These are phyloP conservation scores for Brachyhypopomus gauderio DNA, from an alignment of 2,113 vertebrate genomes.

Conservation along the genomic window DNA sequence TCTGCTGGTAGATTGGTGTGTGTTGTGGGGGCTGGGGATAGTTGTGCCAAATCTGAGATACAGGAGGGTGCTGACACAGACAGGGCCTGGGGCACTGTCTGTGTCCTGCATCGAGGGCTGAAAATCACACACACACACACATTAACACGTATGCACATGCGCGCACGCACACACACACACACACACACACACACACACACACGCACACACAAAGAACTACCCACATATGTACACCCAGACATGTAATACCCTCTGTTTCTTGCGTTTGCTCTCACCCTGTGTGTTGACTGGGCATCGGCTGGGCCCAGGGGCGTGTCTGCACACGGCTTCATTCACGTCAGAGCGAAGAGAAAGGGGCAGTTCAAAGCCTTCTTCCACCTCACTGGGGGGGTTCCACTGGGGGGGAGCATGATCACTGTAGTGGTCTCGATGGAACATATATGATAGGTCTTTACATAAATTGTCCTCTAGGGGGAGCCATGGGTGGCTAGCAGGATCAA, in stretches of 20 bases:
- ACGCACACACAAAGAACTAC: background rate
- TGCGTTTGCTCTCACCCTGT: background rate
- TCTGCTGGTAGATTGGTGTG: background rate
- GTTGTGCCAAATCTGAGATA: background rate
- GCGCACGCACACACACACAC: background rate
- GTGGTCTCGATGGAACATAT: background rate
- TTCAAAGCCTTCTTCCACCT: conserved; percentile 60
- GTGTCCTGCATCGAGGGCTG: background rate
- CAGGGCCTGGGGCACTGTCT: conserved; percentile 36
- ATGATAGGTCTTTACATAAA: conserved; percentile 2
- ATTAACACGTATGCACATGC: background rate
- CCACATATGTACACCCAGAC: background rate
- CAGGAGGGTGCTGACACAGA: background rate
- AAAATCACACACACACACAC: conserved; percentile 27
- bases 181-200: background rate
- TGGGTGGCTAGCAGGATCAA: background rate
- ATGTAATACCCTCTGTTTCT: background rate
- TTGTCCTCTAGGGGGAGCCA: background rate
- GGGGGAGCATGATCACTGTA: too few species aligned
- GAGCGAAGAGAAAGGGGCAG: conserved; percentile 64
- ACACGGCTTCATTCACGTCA: background rate
- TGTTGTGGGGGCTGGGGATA: background rate
- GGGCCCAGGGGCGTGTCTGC: background rate
- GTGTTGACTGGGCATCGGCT: background rate
- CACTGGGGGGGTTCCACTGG: background rate